Evolutionary conservation across 2,888 invertebrate genomes (phyloP).

Genomic region (Reticulitermes lucifugus): DNA sequence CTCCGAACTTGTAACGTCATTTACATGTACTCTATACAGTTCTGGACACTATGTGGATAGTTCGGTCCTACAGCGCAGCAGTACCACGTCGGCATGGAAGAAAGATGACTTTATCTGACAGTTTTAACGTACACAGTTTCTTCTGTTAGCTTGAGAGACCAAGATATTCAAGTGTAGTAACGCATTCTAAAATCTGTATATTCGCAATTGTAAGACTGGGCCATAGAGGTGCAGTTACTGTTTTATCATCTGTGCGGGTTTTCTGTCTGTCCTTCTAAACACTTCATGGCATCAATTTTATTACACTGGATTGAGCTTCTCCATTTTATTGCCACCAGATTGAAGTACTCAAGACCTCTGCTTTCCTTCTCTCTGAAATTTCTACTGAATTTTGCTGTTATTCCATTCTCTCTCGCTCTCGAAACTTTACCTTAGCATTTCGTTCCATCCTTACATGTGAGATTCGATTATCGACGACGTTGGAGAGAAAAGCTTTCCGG

Average conservation of each 20-base stretch:
- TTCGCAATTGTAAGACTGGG: not conserved
- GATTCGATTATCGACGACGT: constrained; percentile 36
- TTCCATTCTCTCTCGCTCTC: not conserved
- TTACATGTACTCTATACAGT: no score
- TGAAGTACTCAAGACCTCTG: constrained; percentile 1
- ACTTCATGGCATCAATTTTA: not conserved
- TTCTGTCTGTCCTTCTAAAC: not conserved
- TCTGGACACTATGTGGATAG: no score
- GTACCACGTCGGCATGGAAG: no score
- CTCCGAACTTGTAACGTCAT: no score
- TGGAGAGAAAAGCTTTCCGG: constrained; percentile 27
- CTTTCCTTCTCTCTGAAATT: not conserved
- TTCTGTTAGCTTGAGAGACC: no score
- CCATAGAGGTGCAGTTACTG: not conserved
- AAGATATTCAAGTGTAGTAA: not conserved
- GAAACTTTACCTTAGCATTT: not conserved
- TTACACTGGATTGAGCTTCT: not conserved
- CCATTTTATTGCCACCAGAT: not conserved
- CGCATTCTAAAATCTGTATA: not conserved
- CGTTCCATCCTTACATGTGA: constrained; percentile 22
- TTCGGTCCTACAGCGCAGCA: no score
- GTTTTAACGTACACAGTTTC: no score
- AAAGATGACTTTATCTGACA: no score
- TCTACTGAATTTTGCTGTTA: constrained; percentile 9
- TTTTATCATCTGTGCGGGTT: not conserved